These are phyloP conservation scores for Macrobrachium nipponense DNA, from an alignment of 1,140 invertebrate genomes.

Conservation along the genomic window DNA sequence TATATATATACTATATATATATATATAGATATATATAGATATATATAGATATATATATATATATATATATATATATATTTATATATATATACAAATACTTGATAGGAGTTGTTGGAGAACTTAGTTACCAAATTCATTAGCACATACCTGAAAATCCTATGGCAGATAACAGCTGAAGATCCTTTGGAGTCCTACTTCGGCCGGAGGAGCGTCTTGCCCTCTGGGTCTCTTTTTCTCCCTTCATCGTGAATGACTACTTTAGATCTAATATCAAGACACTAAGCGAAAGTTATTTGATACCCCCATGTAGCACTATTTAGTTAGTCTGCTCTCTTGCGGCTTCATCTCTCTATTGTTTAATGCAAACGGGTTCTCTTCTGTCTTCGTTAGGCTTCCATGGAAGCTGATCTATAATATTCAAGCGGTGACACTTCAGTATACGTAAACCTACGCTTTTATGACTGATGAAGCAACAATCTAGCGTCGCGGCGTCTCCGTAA, in stretches of 20 bases:
- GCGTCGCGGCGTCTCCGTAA: conserved; percentile 24
- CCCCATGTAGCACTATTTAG: too few relatives aligned
- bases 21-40: too few relatives aligned
- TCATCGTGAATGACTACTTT: neutral
- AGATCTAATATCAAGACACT: neutral
- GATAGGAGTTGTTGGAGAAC: neutral
- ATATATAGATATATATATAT: too few relatives aligned
- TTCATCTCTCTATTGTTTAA: too few relatives aligned
- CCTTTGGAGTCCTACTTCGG: conserved; percentile 28
- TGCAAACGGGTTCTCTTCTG: too few relatives aligned
- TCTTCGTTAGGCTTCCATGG: neutral
- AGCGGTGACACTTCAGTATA: neutral
- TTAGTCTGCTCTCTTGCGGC: too few relatives aligned
- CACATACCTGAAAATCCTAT: conserved; percentile 46
- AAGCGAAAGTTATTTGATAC: too few relatives aligned
- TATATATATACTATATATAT: too few relatives aligned
- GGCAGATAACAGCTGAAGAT: conserved; percentile 38
- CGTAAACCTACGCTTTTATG: neutral
- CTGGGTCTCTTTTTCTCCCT: neutral
- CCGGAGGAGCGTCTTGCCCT: neutral
- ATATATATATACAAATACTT: neutral
- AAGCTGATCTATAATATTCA: neutral
- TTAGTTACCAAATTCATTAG: neutral
- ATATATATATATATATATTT: neutral
- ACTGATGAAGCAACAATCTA: neutral